phyloP scores from a whole-genome alignment of 1,140 invertebrate species.

The Apis florea region DNA sequence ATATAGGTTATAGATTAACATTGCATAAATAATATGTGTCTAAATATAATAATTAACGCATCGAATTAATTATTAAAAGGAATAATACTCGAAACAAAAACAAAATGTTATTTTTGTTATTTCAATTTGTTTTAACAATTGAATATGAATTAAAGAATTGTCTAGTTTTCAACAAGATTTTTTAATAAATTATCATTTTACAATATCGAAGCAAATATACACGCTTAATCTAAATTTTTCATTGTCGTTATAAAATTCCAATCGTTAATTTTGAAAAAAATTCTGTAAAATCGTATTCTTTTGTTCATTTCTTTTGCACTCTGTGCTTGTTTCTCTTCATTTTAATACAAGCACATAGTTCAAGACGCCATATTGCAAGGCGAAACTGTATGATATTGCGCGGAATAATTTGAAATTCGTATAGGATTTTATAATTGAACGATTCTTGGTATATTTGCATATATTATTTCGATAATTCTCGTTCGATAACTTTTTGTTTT shows the following conservation, averaged over 20 bases:
- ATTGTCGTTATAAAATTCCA: background rate
- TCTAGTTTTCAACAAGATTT: too few species aligned
- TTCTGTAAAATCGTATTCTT: background rate
- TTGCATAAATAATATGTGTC: too few species aligned
- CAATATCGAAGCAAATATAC: too few species aligned
- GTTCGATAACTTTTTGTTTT: background rate
- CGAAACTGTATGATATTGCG: slow-evolving; percentile 1
- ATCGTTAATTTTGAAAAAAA: background rate
- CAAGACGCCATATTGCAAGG: background rate
- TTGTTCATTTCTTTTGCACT: background rate
- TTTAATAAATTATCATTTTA: too few species aligned
- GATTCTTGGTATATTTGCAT: background rate
- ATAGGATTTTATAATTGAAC: slow-evolving; percentile 29
- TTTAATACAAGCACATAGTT: background rate
- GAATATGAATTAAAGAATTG: too few species aligned
- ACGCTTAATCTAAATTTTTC: too few species aligned
- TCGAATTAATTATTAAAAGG: too few species aligned
- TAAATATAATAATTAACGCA: too few species aligned
- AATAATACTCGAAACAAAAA: too few species aligned
- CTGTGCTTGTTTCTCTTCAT: slow-evolving; percentile 22
- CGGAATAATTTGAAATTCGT: slow-evolving; percentile 36
- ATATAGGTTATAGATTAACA: too few species aligned
- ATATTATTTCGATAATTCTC: background rate
- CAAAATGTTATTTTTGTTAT: too few species aligned
- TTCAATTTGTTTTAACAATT: too few species aligned